Conservation (phyloP, 2,888 invertebrate genomes). For the Pterobdella sp. region DNA sequence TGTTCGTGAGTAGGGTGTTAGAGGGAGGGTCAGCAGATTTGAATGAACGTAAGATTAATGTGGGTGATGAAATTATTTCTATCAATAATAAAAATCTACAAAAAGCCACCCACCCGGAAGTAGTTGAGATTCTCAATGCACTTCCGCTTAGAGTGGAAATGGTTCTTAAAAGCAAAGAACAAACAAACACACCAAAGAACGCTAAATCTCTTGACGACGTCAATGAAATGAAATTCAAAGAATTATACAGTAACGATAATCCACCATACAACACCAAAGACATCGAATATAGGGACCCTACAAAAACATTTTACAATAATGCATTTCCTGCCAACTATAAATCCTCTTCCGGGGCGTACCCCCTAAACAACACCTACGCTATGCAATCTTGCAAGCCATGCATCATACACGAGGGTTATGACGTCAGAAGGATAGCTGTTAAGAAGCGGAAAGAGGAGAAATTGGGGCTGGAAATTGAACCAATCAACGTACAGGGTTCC, state of each 20-base stretch:
- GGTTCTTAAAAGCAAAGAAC: conserved; percentile 37
- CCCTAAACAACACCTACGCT: background rate
- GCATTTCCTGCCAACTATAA: background rate
- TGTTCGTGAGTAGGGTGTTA: conserved; percentile 60
- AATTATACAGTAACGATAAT: background rate
- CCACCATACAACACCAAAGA: background rate
- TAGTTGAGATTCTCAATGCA: conserved; percentile 79
- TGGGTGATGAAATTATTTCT: conserved; percentile 79
- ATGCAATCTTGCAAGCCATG: conserved; percentile 23
- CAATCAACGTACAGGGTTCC: conserved; percentile 43
- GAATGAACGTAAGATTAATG: conserved; percentile 56
- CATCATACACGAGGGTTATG: conserved; percentile 33
- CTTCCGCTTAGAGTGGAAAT: conserved; percentile 54
- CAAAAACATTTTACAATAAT: background rate
- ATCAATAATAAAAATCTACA: conserved; percentile 73
- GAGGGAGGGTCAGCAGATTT: conserved; percentile 45
- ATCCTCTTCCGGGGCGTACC: background rate
- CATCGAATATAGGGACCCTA: too few species aligned
- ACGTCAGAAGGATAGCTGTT: conserved; percentile 37
- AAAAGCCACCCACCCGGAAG: conserved; percentile 73
- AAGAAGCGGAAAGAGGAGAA: conserved; percentile 41
- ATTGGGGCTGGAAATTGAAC: conserved; percentile 46
- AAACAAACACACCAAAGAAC: background rate
- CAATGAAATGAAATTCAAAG: background rate
- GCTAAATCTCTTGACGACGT: background rate